phyloP scores from a whole-genome alignment of 2,113 vertebrate species.

The Antechinus flavipes region DNA sequence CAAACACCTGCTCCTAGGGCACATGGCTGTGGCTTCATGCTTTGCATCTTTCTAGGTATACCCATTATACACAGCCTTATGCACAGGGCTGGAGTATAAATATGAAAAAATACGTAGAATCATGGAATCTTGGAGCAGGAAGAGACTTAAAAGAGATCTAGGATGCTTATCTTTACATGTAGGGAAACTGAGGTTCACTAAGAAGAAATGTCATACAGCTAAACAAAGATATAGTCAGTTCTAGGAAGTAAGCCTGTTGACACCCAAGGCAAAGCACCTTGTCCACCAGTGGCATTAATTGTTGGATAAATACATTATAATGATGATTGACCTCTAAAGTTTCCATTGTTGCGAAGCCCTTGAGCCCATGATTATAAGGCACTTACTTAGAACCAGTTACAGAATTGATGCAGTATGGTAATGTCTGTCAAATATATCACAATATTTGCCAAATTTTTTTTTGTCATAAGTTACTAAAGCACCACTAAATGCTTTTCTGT shows the following conservation, averaged over 20 bases:
- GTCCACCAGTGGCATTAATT: not conserved
- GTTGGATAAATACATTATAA: not conserved
- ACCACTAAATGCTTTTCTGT: not conserved
- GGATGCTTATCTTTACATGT: not conserved
- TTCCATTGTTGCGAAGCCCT: not conserved
- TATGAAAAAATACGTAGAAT: not conserved
- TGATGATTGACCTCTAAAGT: not conserved
- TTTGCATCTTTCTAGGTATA: not conserved
- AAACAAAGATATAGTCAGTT: not conserved
- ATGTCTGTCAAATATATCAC: not conserved
- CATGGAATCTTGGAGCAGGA: not conserved
- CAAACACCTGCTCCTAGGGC: not conserved
- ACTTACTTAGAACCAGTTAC: not conserved
- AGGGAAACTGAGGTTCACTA: not conserved
- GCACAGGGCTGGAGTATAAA: not conserved
- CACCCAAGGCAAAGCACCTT: not conserved
- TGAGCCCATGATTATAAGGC: not conserved
- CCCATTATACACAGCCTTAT: not conserved
- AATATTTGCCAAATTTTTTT: not conserved
- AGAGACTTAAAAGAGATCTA: not conserved
- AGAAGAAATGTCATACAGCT: not conserved
- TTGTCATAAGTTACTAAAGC: not conserved
- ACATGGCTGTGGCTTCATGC: not conserved
- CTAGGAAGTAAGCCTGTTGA: not conserved
- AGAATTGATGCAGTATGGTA: not conserved